Evolutionary conservation across 2,113 vertebrate species (phyloP), one percentile per base, ranked within the genome.

Genomic region (Mus musculus): DNA sequence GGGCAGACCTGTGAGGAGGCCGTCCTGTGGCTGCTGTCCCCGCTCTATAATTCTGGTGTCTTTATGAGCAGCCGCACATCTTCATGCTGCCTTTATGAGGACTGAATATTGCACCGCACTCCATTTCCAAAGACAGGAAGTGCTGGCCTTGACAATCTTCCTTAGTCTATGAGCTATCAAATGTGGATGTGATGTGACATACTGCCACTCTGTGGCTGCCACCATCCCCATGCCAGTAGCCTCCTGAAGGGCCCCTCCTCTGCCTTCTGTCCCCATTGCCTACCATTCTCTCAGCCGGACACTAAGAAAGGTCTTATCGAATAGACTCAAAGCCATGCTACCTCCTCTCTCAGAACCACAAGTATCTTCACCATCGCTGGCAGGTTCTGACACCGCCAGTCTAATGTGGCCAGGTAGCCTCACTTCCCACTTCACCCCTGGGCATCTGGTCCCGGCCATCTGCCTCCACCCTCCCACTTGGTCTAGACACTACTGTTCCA

Each of bases 121-220:
- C 12, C 24, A 0, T 71, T 80, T 56, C 16, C 5, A 14, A 2
- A 22, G 19, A n/a, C 12, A 3, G 24, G 11, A 42, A 0, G 42
- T 4, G 3, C 22, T 8, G 20, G 61, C 46, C 30, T 22, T 12
- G 28, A 75, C 3, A 13, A 11, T 24, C 4, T 63, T 73, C 84
- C 63, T 7, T 0, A 63, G 33, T 10, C 0, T 1, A 1, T 2
- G n/a, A 19, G 63, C n/a, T 86, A 42, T n/a, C 9, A 1, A 2
- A 71, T 26, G 0, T 5, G 6, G 42, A 26, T 1, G 7, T 2
- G 39, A 20, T 13, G 1, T 56, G 56, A 20, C 1, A 0, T 8
- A 10, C 20, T 36, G 46, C n/a, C 16, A 3, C 81, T 36, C 67
- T 26, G 0, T 0, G 1, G 69, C 75, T 12, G 69, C 80, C 42